Evolutionary conservation across 2,888 invertebrate genomes (phyloP).

Genomic region (Mamestra brassicae): DNA sequence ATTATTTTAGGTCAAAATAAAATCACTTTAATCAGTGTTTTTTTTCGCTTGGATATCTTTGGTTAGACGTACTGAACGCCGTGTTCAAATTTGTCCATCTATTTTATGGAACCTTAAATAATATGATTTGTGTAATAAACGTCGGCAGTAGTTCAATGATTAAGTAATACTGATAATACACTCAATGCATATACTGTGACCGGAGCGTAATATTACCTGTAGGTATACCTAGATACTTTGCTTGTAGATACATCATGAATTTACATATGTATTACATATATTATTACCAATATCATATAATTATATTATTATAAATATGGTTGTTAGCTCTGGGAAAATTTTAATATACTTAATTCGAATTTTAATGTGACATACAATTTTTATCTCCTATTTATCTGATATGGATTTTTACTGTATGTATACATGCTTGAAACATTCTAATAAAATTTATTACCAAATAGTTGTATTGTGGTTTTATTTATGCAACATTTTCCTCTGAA

Average conservation of each 20-base stretch:
- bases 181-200: constrained; percentile 18
- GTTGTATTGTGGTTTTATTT: background rate
- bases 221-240: no score
- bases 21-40: no score
- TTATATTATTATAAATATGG: background rate
- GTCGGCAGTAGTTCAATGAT: constrained; percentile 8
- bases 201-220: background rate
- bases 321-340: constrained; percentile 10
- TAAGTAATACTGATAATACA: constrained; percentile 7
- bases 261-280: no score
- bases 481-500: no score
- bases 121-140: background rate
- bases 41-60: no score
- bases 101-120: no score
- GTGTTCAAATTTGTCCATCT: no score
- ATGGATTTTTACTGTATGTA: no score
- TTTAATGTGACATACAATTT: constrained; percentile 9
- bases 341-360: background rate
- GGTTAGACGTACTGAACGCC: no score
- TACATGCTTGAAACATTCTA: constrained; percentile 31
- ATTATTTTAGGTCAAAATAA: no score
- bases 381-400: background rate
- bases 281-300: no score
- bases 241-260: no score
- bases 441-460: constrained; percentile 18